Evolutionary conservation across 37 sponge, comb jelly and placozoan genomes (phyloP).

Genomic region (Aphrocallistes beatrix): DNA sequence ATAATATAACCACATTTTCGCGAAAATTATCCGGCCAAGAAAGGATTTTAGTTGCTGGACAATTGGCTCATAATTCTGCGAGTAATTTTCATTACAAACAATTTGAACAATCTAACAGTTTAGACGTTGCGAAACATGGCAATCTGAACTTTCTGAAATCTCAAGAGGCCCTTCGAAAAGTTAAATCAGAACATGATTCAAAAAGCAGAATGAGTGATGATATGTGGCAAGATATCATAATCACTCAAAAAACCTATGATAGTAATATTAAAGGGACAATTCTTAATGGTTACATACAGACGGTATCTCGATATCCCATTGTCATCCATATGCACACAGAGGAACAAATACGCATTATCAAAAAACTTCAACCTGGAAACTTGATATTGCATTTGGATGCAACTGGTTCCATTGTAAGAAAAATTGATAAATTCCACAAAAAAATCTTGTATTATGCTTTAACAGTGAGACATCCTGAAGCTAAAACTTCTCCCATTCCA

Average conservation of each 20-base stretch:
- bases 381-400: neutral
- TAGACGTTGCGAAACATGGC: neutral
- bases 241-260: neutral
- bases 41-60: neutral
- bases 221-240: neutral
- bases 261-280: neutral
- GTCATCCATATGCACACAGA: neutral
- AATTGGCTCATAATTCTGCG: neutral
- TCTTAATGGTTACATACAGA: neutral
- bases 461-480: neutral
- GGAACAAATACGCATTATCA: neutral
- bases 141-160: neutral
- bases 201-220: neutral
- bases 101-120: neutral
- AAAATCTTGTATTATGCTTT: neutral
- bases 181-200: neutral
- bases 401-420: neutral
- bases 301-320: neutral
- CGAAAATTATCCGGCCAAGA: neutral
- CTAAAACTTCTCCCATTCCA: too few species aligned
- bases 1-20: neutral
- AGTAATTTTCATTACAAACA: neutral
- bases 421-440: neutral
- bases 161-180: neutral
- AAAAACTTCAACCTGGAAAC: neutral